phyloP scores from a whole-genome alignment of 2,888 invertebrate genomes.

The Napeogenes inachia region DNA sequence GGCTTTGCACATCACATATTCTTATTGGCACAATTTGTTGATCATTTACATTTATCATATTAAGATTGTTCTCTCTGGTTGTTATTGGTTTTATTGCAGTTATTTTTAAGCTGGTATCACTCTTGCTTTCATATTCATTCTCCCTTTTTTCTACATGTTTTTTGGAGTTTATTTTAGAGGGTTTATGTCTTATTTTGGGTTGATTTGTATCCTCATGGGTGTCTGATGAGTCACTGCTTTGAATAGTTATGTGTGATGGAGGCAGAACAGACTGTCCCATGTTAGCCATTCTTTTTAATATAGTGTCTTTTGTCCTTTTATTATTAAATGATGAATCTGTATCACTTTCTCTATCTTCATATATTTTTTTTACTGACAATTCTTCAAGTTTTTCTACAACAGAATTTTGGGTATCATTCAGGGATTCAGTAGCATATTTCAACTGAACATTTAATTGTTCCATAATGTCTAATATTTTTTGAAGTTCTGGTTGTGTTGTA shows the following conservation, averaged over 20 bases:
- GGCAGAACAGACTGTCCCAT: constrained; percentile 69
- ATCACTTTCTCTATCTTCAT: constrained; percentile 50
- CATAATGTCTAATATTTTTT: constrained; percentile 46
- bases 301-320: constrained; percentile 58
- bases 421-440: constrained; percentile 36
- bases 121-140: constrained; percentile 34
- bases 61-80: constrained; percentile 31
- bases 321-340: constrained; percentile 54
- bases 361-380: constrained; percentile 17
- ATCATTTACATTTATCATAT: constrained; percentile 30
- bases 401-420: constrained; percentile 14
- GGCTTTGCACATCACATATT: constrained; percentile 31
- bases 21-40: constrained; percentile 48
- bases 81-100: constrained; percentile 32
- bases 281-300: constrained; percentile 63
- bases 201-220: constrained; percentile 44
- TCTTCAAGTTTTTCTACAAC: constrained; percentile 8
- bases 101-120: constrained; percentile 31
- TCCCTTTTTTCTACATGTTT: constrained; percentile 40
- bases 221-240: constrained; percentile 62
- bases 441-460: constrained; percentile 43
- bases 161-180: constrained; percentile 41
- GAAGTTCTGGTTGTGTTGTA: constrained; percentile 48
- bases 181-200: constrained; percentile 52
- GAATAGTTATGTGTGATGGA: constrained; percentile 36